Percentiles rank a stretch among this genome's conserved stretches.
phyloP scores from a whole-genome alignment of 2,113 vertebrate species.

The Enhydra lutris region DNA sequence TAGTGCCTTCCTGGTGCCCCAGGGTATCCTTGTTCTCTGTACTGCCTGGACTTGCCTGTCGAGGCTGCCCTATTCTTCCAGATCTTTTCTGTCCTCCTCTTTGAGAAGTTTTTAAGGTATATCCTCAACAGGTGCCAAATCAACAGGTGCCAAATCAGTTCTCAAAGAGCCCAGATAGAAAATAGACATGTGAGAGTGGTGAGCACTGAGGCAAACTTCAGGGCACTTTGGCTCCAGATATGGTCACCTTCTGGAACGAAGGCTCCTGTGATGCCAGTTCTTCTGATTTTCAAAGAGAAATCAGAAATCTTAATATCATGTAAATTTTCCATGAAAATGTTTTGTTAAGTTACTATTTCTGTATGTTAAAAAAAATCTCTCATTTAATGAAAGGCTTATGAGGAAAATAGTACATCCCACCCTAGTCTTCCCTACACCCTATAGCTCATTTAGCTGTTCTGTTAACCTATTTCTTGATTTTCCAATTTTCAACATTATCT shows the following conservation, averaged over 20 bases:
- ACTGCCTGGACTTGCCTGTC: neutral
- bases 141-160: neutral
- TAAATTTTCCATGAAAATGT: neutral
- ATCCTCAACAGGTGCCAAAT: neutral
- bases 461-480: neutral
- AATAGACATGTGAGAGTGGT: neutral
- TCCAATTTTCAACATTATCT: neutral
- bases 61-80: neutral
- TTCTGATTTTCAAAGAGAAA: constrained; percentile 8
- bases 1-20: neutral
- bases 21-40: neutral
- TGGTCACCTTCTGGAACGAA: neutral
- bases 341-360: constrained; percentile 6
- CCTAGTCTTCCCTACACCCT: neutral
- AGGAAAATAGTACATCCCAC: neutral
- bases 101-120: neutral
- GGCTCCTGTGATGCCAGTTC: neutral
- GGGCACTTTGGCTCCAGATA: neutral
- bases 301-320: neutral
- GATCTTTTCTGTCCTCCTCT: neutral
- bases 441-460: neutral
- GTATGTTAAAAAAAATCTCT: neutral
- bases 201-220: neutral
- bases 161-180: neutral
- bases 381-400: neutral